Base-by-base conservation (phyloP, 1,140 invertebrate species). In the Drosophila sulfurigaster region DNA sequence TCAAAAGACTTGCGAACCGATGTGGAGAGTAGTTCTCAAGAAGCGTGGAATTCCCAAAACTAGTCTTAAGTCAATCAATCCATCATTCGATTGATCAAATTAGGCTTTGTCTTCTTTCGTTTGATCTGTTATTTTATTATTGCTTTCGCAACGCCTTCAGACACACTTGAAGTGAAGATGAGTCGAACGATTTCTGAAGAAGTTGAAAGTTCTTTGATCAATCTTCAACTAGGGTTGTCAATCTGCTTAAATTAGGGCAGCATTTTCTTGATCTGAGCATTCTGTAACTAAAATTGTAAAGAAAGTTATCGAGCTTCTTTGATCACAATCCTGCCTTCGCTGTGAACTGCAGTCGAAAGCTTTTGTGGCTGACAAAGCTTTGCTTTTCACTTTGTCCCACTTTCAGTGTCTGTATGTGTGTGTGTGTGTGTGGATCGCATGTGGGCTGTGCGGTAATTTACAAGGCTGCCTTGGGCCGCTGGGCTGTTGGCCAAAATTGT, bases 401-500 rank as follows among this genome's bases (percentile, higher is more conserved):
- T 25, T 15, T 7, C 46, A 51, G 15, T 25, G 3, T 25, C 0
- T 25, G 20, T 25, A 0, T 25, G 20, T 25, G 2, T 25, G 20
- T 25, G 20, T 25, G 20, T 25, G 20, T 25, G 20, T 46, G 28
- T 48, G 65, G 30, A 58, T 67, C 30, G 30, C 11, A 49, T 41
- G 16, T 11, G 13, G 43, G 49, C 48, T 10, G n/a, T 32, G 25
- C 2, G 35, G 35, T 5, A 28, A 49, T 59, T 25, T 49, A 20
- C 20, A 56, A 56, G 7, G 52, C 52, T 16, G 35, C 54, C 35
- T 57, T 57, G 54, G 52, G 52, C 30, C 52, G 15, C 13, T 57
- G 54, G 54, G 54, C 32, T 13, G 15, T 57, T 57, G n/a, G 54
- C 54, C 54, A 57, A 56, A 57, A 41, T 57, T 57, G 54, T 57